Evolutionary conservation across 2,113 vertebrate species (phyloP), one percentile per base, ranked within the genome.

Genomic region (Oreochromis niloticus): DNA sequence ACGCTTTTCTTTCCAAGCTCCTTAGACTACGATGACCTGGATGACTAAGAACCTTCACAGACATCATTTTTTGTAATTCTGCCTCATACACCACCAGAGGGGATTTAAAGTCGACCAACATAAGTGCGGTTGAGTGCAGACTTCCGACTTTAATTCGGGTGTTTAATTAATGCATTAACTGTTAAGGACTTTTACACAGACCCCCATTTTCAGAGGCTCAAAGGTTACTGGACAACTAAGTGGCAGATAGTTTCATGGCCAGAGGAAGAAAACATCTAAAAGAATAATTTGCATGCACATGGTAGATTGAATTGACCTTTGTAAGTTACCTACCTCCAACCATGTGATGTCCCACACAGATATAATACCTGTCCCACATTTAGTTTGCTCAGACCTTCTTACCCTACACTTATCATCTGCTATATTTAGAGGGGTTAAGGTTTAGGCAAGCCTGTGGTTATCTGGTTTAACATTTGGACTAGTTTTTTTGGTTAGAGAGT

Each of bases 41-140:
- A 27, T 27, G 4, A 27, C 27, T 27, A 4, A 27, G 27, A 27
- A 27, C 27, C 27, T 27, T 27, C 27, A 27, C 27, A 27, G 6
- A 39, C 17, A 66, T 1, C 2, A n/a, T 39, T 66, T 66, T 66
- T 36, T 66, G 17, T 10, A 36, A 19, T 34, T 0, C 0, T 61
- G 16, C 57, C 10, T 66, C 17, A 11, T 12, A 4, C 32, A 63
- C 1, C 57, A 34, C 16, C 57, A 61, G 30, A 36, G 59, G 32
- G 17, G 32, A 63, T 63, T 36, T 63, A 11, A 63, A 63, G 59
- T 11, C 32, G 9, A 63, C 32, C 59, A 63, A n/a, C 9, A 36
- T 0, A 36, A 19, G 36, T 7, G 59, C 1, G 32, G 16, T 11
- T 36, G 59, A 63, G 0, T n/a, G 59, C 36, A n/a, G 59, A 36